Percentiles rank a stretch among this genome's conserved stretches.
Conservation (phyloP, 92 coral and sea anemone genomes). For the Virgularia gustaviana region DNA sequence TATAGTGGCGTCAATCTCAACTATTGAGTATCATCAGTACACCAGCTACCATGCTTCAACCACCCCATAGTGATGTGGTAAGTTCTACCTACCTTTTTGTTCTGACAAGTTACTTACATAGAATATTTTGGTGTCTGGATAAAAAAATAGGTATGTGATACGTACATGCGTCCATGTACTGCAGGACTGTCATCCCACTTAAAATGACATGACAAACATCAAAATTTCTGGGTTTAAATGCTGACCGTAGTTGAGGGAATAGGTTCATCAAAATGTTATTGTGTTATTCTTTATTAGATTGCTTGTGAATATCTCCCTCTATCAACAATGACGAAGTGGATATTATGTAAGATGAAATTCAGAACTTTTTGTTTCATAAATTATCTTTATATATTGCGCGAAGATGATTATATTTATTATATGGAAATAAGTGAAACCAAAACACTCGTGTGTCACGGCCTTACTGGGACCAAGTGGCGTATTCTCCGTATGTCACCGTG, state of each 20-base stretch:
- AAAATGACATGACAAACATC: no score
- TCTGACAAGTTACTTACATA: not conserved
- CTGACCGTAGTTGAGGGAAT: no score
- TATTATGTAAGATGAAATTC: conserved; percentile 94
- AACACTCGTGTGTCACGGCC: not conserved
- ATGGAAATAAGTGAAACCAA: not conserved
- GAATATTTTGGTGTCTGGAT: not conserved
- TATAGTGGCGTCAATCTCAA: conserved; percentile 97
- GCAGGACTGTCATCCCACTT: no score
- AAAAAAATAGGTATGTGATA: no score
- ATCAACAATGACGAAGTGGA: conserved; percentile 78
- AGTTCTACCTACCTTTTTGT: conserved; percentile 6
- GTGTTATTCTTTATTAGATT: conserved; percentile 49
- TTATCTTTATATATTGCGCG: no score
- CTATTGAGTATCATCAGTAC: conserved; percentile 82
- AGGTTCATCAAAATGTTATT: no score
- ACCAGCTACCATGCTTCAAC: conserved; percentile 72
- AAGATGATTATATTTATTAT: not conserved
- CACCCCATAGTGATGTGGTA: conserved; percentile 83
- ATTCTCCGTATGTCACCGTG: no score
- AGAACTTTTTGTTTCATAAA: no score
- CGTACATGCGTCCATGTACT: no score
- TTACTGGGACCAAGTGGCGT: no score
- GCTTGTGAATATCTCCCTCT: conserved; percentile 80
- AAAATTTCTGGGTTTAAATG: no score